phyloP scores from a whole-genome alignment of 2,888 invertebrate genomes.

The Coleophora deauratella region DNA sequence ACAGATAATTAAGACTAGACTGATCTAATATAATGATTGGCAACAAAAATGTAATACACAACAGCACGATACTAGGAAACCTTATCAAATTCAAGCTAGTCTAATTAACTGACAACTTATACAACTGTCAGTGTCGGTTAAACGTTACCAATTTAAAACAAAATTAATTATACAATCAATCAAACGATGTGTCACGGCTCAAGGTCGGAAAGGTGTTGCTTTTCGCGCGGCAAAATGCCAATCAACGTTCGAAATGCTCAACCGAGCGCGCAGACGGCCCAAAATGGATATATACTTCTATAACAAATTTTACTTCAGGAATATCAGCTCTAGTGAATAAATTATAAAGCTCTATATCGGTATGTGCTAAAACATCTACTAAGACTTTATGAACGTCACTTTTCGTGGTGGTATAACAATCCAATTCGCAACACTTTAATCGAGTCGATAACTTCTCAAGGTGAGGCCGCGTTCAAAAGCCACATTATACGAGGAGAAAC shows the following conservation, averaged over 20 bases:
- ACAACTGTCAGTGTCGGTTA: conserved; percentile 52
- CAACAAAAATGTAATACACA: conserved; percentile 33
- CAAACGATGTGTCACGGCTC: conserved; percentile 62
- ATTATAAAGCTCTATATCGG: conserved; percentile 21
- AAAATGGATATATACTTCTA: conserved; percentile 23
- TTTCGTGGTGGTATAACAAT: conserved; percentile 50
- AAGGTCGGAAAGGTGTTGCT: conserved; percentile 65
- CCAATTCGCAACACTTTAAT: conserved; percentile 64
- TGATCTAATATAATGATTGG: no score
- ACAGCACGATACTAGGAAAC: conserved; percentile 55
- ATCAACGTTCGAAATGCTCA: conserved; percentile 62
- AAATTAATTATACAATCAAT: conserved; percentile 73
- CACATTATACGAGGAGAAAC: conserved; percentile 50
- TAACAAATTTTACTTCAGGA: conserved; percentile 8
- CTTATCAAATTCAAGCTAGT: conserved; percentile 62
- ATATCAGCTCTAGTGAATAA: conserved; percentile 26
- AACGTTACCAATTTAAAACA: conserved; percentile 59
- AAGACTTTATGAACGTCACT: conserved; percentile 10
- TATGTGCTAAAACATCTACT: not conserved
- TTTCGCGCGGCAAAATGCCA: conserved; percentile 68
- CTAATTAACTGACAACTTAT: conserved; percentile 67
- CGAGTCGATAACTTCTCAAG: conserved; percentile 53
- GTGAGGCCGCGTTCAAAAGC: conserved; percentile 51
- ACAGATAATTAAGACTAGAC: no score
- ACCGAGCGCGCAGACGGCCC: conserved; percentile 34